Conservation (phyloP, 1,140 invertebrate genomes). For the Himalopsyche phryganea region DNA sequence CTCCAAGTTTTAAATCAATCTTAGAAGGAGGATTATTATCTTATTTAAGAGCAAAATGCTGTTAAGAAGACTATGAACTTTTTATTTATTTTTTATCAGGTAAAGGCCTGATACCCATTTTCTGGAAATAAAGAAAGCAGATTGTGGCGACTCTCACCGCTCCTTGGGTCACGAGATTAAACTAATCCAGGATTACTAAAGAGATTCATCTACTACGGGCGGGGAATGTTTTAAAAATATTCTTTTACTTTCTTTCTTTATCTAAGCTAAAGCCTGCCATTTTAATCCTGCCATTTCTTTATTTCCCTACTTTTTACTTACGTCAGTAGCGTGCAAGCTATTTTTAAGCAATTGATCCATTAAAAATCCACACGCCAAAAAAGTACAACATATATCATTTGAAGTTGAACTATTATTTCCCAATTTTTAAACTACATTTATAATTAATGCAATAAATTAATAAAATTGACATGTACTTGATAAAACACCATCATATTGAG, state of each 20-base stretch:
- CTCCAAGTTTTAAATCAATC: too few species aligned
- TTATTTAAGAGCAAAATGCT: slow-evolving; percentile 9
- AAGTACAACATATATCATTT: too few species aligned
- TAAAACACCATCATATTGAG: too few species aligned
- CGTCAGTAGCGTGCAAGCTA: neutral
- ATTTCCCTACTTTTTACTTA: slow-evolving; percentile 10
- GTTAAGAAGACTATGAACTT: slow-evolving; percentile 6
- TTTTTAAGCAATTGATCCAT: too few species aligned
- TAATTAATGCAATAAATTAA: too few species aligned
- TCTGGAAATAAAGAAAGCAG: slow-evolving; percentile 7
- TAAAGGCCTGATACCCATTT: slow-evolving; percentile 24
- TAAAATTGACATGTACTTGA: too few species aligned
- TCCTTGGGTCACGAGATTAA: slow-evolving; percentile 29
- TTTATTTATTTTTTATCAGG: slow-evolving; percentile 24
- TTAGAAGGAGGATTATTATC: neutral
- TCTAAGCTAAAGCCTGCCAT: slow-evolving; percentile 24
- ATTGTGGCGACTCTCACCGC: slow-evolving; percentile 17
- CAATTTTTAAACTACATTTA: too few species aligned
- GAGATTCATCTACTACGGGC: slow-evolving; percentile 24
- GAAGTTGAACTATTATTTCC: too few species aligned
- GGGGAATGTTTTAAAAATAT: slow-evolving; percentile 25
- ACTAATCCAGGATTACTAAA: slow-evolving; percentile 25
- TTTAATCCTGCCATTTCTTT: slow-evolving; percentile 31
- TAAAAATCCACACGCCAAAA: too few species aligned
- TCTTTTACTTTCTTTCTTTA: slow-evolving; percentile 23